A percentile compares a stretch with the other conserved stretches of the same genome.
phyloP scores from a whole-genome alignment of 2,113 vertebrate genomes.

The Ictalurus punctatus region DNA sequence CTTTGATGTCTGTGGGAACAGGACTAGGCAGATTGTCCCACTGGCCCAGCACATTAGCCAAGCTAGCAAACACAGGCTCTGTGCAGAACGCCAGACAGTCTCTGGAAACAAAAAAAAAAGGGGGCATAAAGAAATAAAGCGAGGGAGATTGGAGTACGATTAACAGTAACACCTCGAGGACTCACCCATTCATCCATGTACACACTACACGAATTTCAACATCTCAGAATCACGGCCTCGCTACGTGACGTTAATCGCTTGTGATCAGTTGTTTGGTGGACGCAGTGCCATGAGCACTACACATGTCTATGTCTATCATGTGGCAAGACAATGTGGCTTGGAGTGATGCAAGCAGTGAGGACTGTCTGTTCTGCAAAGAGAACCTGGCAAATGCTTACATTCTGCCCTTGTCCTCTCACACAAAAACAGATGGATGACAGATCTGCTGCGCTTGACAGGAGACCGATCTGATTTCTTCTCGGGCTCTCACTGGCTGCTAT shows the following conservation, averaged over 20 bases:
- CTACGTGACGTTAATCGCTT: background rate
- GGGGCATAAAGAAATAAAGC: no score
- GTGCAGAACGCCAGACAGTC: conserved; percentile 98
- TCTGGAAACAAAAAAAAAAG: conserved; percentile 65
- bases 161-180: background rate
- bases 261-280: background rate
- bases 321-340: background rate
- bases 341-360: background rate
- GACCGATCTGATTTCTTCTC: background rate
- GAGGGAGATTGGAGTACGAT: background rate
- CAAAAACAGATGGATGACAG: background rate
- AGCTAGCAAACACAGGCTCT: conserved; percentile 95
- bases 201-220: background rate
- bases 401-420: background rate
- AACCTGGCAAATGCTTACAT: background rate
- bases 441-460: background rate
- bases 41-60: conserved; percentile 92
- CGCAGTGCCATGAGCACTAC: no score
- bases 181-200: background rate
- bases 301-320: background rate
- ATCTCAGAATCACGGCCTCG: background rate
- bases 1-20: conserved; percentile 89
- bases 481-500: background rate
- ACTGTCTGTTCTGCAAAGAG: background rate
- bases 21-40: conserved; percentile 94